A percentile compares a stretch with the other conserved stretches of the same genome.
phyloP scores from a whole-genome alignment of 2,888 invertebrate species.

The Glyphotaelius pellucidus region DNA sequence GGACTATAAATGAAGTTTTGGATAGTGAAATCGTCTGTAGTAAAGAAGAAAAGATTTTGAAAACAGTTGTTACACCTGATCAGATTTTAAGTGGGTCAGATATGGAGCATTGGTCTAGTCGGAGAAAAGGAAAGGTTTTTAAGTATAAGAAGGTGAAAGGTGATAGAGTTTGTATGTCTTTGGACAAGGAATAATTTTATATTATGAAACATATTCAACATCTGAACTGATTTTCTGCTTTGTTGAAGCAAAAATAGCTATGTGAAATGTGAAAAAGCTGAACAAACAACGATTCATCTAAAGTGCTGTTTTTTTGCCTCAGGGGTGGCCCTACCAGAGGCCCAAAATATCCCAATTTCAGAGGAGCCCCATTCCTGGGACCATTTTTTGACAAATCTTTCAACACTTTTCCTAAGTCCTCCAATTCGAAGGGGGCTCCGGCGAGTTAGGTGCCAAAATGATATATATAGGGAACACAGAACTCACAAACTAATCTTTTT shows the following conservation, averaged over 20 bases:
- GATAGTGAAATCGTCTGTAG: conserved; percentile 65
- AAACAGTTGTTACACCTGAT: conserved; percentile 73
- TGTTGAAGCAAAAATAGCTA: background rate
- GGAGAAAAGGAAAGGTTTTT: conserved; percentile 74
- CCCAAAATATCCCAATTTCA: too few species aligned
- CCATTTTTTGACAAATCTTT: too few species aligned
- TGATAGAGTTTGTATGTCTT: conserved; percentile 6
- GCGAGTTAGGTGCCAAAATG: too few species aligned
- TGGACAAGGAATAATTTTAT: conserved; percentile 1
- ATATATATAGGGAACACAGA: too few species aligned
- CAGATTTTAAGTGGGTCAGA: conserved; percentile 75
- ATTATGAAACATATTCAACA: background rate
- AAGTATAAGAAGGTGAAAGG: conserved; percentile 18
- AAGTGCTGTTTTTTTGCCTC: background rate
- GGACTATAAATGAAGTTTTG: conserved; percentile 67
- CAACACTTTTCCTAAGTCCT: too few species aligned
- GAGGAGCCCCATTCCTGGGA: too few species aligned
- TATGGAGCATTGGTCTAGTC: conserved; percentile 76
- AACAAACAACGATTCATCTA: background rate
- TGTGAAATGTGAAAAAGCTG: background rate
- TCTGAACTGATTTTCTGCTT: too few species aligned
- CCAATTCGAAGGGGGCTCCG: too few species aligned
- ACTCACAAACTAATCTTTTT: too few species aligned
- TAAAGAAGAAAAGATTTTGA: conserved; percentile 68
- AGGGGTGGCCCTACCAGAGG: too few species aligned